phyloP scores from a whole-genome alignment of 2,888 invertebrate species.

The Anthrax anthrax region DNA sequence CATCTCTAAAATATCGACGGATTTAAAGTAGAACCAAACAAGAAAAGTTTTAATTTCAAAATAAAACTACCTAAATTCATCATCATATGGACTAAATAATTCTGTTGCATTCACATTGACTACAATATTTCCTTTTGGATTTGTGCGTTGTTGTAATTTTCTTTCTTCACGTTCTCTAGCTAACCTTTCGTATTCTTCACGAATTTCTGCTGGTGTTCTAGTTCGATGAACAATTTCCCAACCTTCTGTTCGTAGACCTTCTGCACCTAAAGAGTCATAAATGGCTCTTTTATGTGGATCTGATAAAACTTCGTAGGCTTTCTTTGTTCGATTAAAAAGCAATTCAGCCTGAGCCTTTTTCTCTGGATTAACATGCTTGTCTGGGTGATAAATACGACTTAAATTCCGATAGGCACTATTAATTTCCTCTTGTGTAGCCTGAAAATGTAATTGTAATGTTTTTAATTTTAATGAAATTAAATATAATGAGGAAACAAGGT shows the following conservation, averaged over 20 bases:
- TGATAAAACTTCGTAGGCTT: slow-evolving; percentile 87
- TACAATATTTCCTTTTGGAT: slow-evolving; percentile 78
- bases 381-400: slow-evolving; percentile 91
- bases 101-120: slow-evolving; percentile 88
- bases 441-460: slow-evolving; percentile 15
- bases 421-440: slow-evolving; percentile 90
- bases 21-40: not conserved
- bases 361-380: slow-evolving; percentile 76
- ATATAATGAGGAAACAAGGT: not conserved
- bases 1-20: slow-evolving; percentile 25
- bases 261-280: slow-evolving; percentile 77
- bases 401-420: slow-evolving; percentile 82
- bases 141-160: slow-evolving; percentile 74
- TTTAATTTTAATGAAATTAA: not conserved
- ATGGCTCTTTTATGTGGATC: slow-evolving; percentile 91
- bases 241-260: slow-evolving; percentile 85
- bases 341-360: slow-evolving; percentile 81
- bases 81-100: slow-evolving; percentile 72
- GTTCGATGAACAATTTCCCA: slow-evolving; percentile 90
- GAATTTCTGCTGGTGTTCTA: slow-evolving; percentile 87
- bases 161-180: slow-evolving; percentile 77
- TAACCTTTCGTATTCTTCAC: slow-evolving; percentile 88
- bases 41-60: slow-evolving; percentile 2
- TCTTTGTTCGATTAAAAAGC: slow-evolving; percentile 84
- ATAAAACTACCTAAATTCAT: slow-evolving; percentile 43